These are phyloP conservation scores for Pseudotriccus pelzelni DNA, from an alignment of 2,797 vertebrate genomes.

Conservation along the genomic window DNA sequence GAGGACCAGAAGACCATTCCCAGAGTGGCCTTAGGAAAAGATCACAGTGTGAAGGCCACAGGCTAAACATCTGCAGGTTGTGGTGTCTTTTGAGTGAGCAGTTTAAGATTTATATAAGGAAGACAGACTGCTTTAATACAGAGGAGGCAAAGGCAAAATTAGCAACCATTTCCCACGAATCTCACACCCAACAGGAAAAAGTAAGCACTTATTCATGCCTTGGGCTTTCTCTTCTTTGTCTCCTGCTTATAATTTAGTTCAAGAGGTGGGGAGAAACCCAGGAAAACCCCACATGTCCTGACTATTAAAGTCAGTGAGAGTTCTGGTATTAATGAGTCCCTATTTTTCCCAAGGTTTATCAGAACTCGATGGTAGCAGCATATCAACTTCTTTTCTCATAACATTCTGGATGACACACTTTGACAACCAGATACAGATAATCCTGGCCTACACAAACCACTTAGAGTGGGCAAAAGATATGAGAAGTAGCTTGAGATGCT, in stretches of 20 bases:
- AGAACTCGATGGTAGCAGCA: background rate
- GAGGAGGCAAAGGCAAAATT: background rate
- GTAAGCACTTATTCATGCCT: background rate
- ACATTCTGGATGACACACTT: background rate
- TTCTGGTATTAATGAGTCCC: background rate
- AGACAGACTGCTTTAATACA: background rate
- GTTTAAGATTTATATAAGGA: background rate
- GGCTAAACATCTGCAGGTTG: background rate
- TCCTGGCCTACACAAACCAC: background rate
- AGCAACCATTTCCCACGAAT: background rate
- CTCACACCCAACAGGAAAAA: background rate
- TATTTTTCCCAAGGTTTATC: background rate
- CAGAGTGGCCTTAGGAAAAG: background rate
- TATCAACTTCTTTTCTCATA: background rate
- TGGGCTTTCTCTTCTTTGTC: background rate
- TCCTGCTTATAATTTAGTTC: background rate
- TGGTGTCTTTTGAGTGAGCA: background rate
- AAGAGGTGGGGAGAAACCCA: background rate
- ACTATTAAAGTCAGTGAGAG: background rate
- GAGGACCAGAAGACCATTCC: background rate
- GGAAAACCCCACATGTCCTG: background rate
- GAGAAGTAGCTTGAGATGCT: background rate
- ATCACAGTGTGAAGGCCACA: rapidly evolving
- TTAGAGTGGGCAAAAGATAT: background rate
- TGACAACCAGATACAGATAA: background rate